phyloP scores from a whole-genome alignment of 23 tunicate genomes.

The Phallusia fumigata region DNA sequence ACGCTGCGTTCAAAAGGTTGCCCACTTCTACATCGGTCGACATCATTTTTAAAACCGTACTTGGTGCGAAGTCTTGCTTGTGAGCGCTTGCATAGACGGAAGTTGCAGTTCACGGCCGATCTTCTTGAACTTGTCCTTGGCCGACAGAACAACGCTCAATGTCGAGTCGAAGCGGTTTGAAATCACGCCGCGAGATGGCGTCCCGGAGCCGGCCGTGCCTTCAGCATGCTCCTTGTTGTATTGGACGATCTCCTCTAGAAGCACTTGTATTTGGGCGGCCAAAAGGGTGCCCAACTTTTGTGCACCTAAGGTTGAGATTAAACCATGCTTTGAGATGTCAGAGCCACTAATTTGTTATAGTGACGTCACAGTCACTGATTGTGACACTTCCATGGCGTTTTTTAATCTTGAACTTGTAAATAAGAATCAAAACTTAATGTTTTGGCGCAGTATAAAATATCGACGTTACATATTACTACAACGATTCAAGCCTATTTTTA shows the following conservation, averaged over 20 bases:
- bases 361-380: too few relatives aligned
- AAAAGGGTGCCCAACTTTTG: constrained; percentile 70
- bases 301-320: constrained; percentile 46
- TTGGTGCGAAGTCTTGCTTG: constrained; percentile 88
- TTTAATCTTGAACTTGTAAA: too few relatives aligned
- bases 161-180: constrained; percentile 61
- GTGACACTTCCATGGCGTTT: too few relatives aligned
- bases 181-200: constrained; percentile 26
- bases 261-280: constrained; percentile 58
- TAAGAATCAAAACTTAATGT: too few relatives aligned
- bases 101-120: constrained; percentile 73
- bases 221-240: constrained; percentile 49
- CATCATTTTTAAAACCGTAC: too few relatives aligned
- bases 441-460: too few relatives aligned
- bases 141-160: constrained; percentile 58
- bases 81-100: constrained; percentile 92
- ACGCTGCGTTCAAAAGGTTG: too few relatives aligned
- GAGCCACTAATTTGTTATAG: too few relatives aligned
- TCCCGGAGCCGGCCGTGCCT: constrained; percentile 11
- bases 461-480: too few relatives aligned
- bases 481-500: too few relatives aligned
- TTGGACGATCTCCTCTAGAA: constrained; percentile 48
- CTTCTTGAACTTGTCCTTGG: constrained; percentile 65
- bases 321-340: too few relatives aligned
- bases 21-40: too few relatives aligned